Evolutionary conservation across 2,797 vertebrate genomes (phyloP).

Genomic region (Labroides dimidiatus): DNA sequence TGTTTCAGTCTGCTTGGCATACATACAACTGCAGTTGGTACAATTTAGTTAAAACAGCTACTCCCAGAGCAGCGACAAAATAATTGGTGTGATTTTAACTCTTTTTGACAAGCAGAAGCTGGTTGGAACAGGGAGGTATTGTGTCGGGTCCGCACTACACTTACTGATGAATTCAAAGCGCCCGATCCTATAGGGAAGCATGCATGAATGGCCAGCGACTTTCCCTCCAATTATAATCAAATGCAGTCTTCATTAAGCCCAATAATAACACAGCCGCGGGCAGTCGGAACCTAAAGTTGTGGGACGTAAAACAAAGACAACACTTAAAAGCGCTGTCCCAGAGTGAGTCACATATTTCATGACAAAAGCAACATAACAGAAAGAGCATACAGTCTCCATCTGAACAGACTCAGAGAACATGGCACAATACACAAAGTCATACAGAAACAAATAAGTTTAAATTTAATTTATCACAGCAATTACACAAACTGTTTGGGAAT

Average conservation of each 20-base stretch:
- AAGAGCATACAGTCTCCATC: neutral
- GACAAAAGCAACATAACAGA: slow-evolving; percentile 1
- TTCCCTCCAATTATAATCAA: slow-evolving; percentile 67
- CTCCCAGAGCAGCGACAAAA: slow-evolving; percentile 37
- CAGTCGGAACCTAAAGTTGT: slow-evolving; percentile 24
- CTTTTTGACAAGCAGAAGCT: slow-evolving; percentile 73
- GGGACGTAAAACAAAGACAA: slow-evolving; percentile 8
- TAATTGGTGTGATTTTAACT: slow-evolving; percentile 66
- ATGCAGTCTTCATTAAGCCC: slow-evolving; percentile 54
- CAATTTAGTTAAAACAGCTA: slow-evolving; percentile 40
- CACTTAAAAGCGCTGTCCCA: slow-evolving; percentile 13
- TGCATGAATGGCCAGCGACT: slow-evolving; percentile 58
- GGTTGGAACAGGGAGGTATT: slow-evolving; percentile 74
- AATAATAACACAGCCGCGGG: slow-evolving; percentile 40
- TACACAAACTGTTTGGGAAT: neutral
- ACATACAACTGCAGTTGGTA: slow-evolving; percentile 29
- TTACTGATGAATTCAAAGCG: slow-evolving; percentile 48
- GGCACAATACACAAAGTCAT: neutral
- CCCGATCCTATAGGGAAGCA: slow-evolving; percentile 31
- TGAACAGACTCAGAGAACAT: neutral
- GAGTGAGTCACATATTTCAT: slow-evolving; percentile 16
- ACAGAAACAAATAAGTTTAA: neutral
- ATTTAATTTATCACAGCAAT: neutral
- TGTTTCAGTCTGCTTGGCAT: slow-evolving; percentile 43
- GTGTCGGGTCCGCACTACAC: slow-evolving; percentile 54